A percentile compares a stretch with the other conserved stretches of the same genome.
Conservation (phyloP, 1,140 invertebrate species). For the Streblospio benedicti region DNA sequence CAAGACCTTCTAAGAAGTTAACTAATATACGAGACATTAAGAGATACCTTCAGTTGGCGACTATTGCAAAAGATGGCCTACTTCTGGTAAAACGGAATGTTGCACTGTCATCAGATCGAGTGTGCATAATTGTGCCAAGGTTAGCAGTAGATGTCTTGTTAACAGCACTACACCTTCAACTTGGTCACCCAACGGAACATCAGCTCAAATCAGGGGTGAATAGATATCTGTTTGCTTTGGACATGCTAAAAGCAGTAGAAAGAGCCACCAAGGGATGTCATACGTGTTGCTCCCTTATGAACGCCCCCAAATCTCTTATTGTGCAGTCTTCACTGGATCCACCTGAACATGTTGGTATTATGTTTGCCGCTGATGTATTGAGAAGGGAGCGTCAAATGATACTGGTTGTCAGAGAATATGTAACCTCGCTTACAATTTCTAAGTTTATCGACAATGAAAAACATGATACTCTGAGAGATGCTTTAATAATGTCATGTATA, state of each 20-base stretch:
- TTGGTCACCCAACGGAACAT: too few species aligned
- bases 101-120: too few species aligned
- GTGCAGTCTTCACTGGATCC: conserved; percentile 13
- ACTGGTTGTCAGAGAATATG: neutral
- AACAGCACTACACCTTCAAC: too few species aligned
- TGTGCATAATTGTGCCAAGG: too few species aligned
- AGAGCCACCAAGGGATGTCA: conserved; percentile 7
- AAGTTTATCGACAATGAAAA: neutral
- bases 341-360: conserved; percentile 14
- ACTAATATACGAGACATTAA: too few species aligned
- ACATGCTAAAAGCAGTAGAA: conserved; percentile 18
- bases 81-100: too few species aligned
- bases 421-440: neutral
- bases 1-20: too few species aligned
- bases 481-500: neutral
- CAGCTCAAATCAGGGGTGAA: neutral
- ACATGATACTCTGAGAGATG: neutral
- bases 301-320: neutral
- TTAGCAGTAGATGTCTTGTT: too few species aligned
- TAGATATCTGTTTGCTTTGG: conserved; percentile 15
- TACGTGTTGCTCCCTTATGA: conserved; percentile 15
- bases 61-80: too few species aligned
- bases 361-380: conserved; percentile 18
- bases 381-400: neutral
- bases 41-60: too few species aligned